These are phyloP conservation scores for Pao palembangensis DNA, from an alignment of 2,113 vertebrate genomes.

Conservation along the genomic window DNA sequence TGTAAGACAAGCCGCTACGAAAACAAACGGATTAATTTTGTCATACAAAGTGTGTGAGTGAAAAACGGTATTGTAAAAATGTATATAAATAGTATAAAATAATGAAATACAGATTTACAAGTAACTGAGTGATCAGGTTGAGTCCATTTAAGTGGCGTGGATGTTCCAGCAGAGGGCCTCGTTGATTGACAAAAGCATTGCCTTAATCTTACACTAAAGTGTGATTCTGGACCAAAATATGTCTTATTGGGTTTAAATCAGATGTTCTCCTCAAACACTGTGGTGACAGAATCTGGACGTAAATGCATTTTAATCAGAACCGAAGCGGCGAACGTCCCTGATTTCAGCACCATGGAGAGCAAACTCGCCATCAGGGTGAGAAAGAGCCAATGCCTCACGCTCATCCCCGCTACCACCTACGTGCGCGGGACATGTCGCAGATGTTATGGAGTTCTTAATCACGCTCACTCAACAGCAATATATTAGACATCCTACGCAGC, in stretches of 20 bases:
- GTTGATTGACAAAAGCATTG: slow-evolving; percentile 8
- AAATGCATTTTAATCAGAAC: background rate
- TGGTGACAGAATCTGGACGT: background rate
- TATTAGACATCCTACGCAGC: background rate
- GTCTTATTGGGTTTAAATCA: background rate
- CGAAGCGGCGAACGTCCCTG: background rate
- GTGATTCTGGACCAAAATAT: slow-evolving; percentile 5
- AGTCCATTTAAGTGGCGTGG: too few relatives aligned
- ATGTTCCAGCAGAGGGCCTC: slow-evolving; percentile 48
- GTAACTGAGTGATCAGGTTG: too few relatives aligned
- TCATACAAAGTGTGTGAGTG: too few relatives aligned
- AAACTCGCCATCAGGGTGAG: slow-evolving; percentile 1
- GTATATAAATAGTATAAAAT: too few relatives aligned
- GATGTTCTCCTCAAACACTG: background rate
- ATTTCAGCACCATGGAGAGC: slow-evolving; percentile 78
- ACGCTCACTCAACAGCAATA: background rate
- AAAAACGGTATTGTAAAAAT: too few relatives aligned
- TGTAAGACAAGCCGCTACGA: too few relatives aligned
- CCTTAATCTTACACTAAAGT: slow-evolving; percentile 10
- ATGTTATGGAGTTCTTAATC: background rate
- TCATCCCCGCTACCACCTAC: background rate
- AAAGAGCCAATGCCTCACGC: background rate
- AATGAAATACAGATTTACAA: too few relatives aligned
- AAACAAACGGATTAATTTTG: too few relatives aligned
- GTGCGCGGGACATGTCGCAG: background rate